Conservation (phyloP, 2,888 invertebrate genomes). For the Tethea ocularis region DNA sequence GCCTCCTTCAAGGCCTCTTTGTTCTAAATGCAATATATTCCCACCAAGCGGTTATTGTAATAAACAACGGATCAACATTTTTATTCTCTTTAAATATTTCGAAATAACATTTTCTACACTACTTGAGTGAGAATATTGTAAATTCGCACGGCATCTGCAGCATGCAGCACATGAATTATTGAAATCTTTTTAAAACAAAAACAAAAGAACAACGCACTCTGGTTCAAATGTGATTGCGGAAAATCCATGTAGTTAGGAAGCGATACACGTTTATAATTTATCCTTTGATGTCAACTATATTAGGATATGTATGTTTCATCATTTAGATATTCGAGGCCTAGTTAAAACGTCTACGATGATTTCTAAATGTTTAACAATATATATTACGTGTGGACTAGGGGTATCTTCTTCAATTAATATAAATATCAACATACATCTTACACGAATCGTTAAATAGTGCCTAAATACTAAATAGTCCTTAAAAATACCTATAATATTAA, state of each 20-base stretch:
- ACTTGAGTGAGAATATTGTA: constrained; percentile 16
- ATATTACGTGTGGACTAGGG: no score
- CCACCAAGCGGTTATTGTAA: constrained; percentile 72
- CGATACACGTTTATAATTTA: neutral
- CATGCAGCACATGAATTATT: neutral
- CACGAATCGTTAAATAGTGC: no score
- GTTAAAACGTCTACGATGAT: no score
- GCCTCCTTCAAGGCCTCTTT: constrained; percentile 69
- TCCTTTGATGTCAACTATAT: neutral
- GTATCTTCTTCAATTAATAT: no score
- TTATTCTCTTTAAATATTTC: constrained; percentile 58
- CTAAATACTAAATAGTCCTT: no score
- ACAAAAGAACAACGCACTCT: neutral
- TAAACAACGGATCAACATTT: constrained; percentile 63
- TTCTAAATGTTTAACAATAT: no score
- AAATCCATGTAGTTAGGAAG: neutral
- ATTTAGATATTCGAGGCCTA: no score
- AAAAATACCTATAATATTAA: no score
- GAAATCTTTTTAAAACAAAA: neutral
- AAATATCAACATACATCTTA: no score
- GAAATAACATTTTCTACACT: constrained; percentile 41
- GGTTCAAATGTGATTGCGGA: neutral
- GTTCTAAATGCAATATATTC: constrained; percentile 72
- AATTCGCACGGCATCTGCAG: constrained; percentile 17
- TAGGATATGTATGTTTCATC: neutral